Conservation (phyloP, 1,140 invertebrate species). For the Drosophila ohnishii region DNA sequence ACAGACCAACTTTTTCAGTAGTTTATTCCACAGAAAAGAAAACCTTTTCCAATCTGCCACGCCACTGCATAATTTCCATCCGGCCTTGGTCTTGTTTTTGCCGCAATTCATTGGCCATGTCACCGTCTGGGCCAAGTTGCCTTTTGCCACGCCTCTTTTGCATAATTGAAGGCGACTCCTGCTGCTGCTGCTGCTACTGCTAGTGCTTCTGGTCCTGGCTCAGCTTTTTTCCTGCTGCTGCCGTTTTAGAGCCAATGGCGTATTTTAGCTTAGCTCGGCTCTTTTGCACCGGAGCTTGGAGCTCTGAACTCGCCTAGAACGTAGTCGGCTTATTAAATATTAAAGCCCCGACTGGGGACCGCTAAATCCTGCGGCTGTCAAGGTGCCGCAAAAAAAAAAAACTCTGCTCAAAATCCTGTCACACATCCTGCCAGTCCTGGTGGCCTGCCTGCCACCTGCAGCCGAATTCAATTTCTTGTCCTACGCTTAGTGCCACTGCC, state of each 20-base stretch:
- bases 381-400: slow-evolving; percentile 35
- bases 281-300: neutral
- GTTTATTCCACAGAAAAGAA: slow-evolving; percentile 8
- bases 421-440: slow-evolving; percentile 56
- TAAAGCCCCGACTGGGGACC: slow-evolving; percentile 61
- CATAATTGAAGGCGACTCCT: slow-evolving; percentile 46
- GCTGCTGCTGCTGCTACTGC: neutral
- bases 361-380: slow-evolving; percentile 72
- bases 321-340: slow-evolving; percentile 77
- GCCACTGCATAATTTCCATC: slow-evolving; percentile 25
- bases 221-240: slow-evolving; percentile 4
- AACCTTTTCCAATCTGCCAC: slow-evolving; percentile 26
- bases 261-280: slow-evolving; percentile 34
- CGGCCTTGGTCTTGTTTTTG: slow-evolving; percentile 43
- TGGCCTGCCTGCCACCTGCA: slow-evolving; percentile 51
- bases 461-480: slow-evolving; percentile 68
- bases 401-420: slow-evolving; percentile 60
- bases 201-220: slow-evolving; percentile 2
- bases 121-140: slow-evolving; percentile 38
- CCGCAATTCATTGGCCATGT: slow-evolving; percentile 53
- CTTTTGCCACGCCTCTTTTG: slow-evolving; percentile 52
- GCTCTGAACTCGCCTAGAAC: slow-evolving; percentile 35
- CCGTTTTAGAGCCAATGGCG: slow-evolving; percentile 23
- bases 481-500: slow-evolving; percentile 49
- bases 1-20: slow-evolving; percentile 6